These are phyloP conservation scores for Nephila pilipes DNA, from an alignment of 1,140 invertebrate species.

Conservation along the genomic window DNA sequence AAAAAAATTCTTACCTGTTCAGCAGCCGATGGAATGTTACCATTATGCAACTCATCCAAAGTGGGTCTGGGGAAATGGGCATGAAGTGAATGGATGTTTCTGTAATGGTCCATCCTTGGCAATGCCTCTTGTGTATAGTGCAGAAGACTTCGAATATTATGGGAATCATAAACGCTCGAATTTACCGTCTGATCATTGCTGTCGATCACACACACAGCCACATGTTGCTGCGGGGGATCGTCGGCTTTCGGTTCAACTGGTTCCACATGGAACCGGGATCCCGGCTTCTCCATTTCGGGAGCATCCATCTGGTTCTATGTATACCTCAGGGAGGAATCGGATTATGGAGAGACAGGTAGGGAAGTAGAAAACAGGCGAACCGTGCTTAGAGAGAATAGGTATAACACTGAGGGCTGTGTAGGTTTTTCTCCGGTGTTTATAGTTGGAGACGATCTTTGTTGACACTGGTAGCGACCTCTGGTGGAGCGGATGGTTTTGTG, in stretches of 20 bases:
- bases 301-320: neutral
- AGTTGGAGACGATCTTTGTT: neutral
- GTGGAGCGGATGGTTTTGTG: neutral
- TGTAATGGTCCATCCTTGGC: slow-evolving; percentile 95
- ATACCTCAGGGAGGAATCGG: neutral
- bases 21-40: neutral
- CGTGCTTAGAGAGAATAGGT: neutral
- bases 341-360: neutral
- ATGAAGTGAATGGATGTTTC: slow-evolving; percentile 93
- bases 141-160: slow-evolving; percentile 90
- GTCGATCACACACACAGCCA: slow-evolving; percentile 20
- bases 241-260: neutral
- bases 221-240: neutral
- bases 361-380: neutral
- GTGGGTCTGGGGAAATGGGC: slow-evolving; percentile 94
- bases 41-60: slow-evolving; percentile 92
- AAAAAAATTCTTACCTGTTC: slow-evolving; percentile 45
- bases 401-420: neutral
- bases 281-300: neutral
- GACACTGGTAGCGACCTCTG: neutral
- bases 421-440: neutral
- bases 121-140: slow-evolving; percentile 95
- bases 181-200: slow-evolving; percentile 28
- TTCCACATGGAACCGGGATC: slow-evolving; percentile 46
- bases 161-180: slow-evolving; percentile 35